Conservation (phyloP, 2,888 invertebrate species). For the Cryptocephalus moraei region DNA sequence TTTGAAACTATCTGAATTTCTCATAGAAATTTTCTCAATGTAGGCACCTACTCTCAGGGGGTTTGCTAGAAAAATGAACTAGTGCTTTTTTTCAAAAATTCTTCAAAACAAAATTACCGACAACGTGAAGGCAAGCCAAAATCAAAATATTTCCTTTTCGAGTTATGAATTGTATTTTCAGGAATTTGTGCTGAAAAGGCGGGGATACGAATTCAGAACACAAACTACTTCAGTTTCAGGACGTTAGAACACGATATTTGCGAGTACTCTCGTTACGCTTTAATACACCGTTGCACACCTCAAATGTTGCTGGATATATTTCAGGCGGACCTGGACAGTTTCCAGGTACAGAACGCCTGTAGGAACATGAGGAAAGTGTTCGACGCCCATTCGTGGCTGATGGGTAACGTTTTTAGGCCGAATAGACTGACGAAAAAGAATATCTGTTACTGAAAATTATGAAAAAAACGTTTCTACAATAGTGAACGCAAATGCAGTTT, state of each 20-base stretch:
- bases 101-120: no score
- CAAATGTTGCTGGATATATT: slow-evolving; percentile 10
- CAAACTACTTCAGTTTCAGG: slow-evolving; percentile 14
- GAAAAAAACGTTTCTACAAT: no score
- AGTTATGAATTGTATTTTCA: slow-evolving; percentile 4
- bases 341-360: slow-evolving; percentile 7
- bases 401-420: slow-evolving; percentile 10
- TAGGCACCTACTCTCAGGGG: no score
- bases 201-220: slow-evolving; percentile 11
- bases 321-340: slow-evolving; percentile 3
- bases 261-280: slow-evolving; percentile 13
- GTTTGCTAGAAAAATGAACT: no score
- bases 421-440: slow-evolving; percentile 7
- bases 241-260: slow-evolving; percentile 12
- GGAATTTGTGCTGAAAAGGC: slow-evolving; percentile 20
- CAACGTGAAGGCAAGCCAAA: no score
- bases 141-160: no score
- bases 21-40: no score
- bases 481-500: no score
- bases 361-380: slow-evolving; percentile 6
- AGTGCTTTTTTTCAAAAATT: no score
- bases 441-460: slow-evolving; percentile 7
- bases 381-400: slow-evolving; percentile 12
- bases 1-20: no score
- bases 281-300: slow-evolving; percentile 17